Base-by-base conservation (phyloP, 1,140 invertebrate genomes). In the Pseudomyrmex sp. region DNA sequence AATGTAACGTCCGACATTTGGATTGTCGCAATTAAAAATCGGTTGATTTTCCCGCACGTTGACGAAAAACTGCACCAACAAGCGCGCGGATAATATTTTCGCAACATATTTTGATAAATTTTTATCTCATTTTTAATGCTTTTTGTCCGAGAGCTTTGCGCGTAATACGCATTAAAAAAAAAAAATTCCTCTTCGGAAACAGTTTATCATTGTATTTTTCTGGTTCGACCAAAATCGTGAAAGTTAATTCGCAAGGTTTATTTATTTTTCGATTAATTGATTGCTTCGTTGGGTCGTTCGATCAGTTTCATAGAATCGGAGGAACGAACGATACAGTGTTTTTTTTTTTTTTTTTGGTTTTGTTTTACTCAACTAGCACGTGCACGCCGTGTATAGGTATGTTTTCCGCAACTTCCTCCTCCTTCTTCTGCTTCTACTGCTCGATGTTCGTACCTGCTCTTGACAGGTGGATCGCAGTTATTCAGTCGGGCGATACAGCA, bases 231-330 rank as follows among this genome's bases (percentile, higher is more conserved):
- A 44, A 46, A 3, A 13, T 1, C 0, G 5, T 58, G 48, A 58
- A 68, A 26, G 13, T 50, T 48, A n/a, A 35, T 35, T 20, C 9
- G 20, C 18, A 8, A 15, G 15, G 52, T 52, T 23, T 26, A 54
- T 69, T 13, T 52, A 26, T n/a, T 59, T 18, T 44, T 66, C 18
- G 26, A 10, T 10, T 12, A 56, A 20, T 52, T 18, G 8, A 52
- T 35, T 65, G 48, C 1, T 74, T 48, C 10, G 15, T 23, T 44
- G 44, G 87, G 77, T 74, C 84, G 85, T 91, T 92, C 92, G 91
- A 93, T 91, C 91, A 92, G 92, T 91, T 92, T 92, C 91, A 92
- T 92, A 89, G 90, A 89, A 92, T 87, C 83, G 72, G 35, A 89
- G 88, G 89, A 80, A 92, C 91, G 77, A 75, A 93, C 68, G 73